Conservation (phyloP, 2,797 vertebrate genomes). For the Eupleurogrammus muticus region DNA sequence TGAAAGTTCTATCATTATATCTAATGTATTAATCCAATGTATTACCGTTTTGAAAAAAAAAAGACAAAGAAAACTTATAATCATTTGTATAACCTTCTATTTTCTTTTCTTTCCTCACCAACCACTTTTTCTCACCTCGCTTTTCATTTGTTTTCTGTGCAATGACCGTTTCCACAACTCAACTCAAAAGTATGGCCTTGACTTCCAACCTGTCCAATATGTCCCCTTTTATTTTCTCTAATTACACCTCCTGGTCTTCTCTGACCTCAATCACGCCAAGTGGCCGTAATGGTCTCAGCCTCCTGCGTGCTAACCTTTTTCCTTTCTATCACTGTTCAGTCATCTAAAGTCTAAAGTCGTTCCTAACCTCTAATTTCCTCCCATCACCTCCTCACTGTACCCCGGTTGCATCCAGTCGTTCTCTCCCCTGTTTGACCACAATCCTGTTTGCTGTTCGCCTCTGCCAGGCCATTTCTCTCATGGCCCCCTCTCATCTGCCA, state of each 20-base stretch:
- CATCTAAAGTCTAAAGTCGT: conserved; percentile 15
- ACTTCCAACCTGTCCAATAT: conserved; percentile 14
- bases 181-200: neutral
- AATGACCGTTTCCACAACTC: neutral
- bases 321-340: neutral
- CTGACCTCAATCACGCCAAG: conserved; percentile 54
- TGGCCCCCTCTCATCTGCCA: conserved; percentile 20
- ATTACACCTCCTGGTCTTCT: conserved; percentile 19
- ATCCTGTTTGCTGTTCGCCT: conserved; percentile 40
- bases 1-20: no score
- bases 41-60: neutral
- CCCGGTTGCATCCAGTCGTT: conserved; percentile 9
- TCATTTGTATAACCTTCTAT: neutral
- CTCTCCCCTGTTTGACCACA: conserved; percentile 42
- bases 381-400: neutral
- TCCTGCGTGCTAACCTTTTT: conserved; percentile 1
- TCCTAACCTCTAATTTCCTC: conserved; percentile 28
- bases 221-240: conserved; percentile 40
- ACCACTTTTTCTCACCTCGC: conserved; percentile 10
- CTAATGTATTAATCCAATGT: neutral
- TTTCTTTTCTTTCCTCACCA: neutral
- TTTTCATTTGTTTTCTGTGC: neutral
- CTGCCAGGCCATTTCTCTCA: conserved; percentile 14
- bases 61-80: neutral
- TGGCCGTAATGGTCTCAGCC: conserved; percentile 7